Base-by-base conservation (phyloP, 2,888 invertebrate genomes). In the Drosophila mimica region DNA sequence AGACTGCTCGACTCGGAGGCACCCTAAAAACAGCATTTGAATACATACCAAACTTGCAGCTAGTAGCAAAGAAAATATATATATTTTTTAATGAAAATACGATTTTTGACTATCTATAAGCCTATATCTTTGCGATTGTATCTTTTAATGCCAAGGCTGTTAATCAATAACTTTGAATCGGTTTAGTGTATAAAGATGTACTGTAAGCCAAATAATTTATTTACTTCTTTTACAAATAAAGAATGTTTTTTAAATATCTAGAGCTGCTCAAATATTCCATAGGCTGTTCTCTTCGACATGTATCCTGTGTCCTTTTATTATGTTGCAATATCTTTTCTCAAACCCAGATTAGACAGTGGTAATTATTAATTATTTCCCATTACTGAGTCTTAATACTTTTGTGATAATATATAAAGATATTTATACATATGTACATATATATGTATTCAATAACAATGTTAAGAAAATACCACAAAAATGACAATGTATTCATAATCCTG, bases 321-420 rank as follows among this genome's bases (percentile, higher is more conserved):
- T 43, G n/a, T 11, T n/a, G 1, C 0, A 1, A 1, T 20, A 43
- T 3, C 20, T 20, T 20, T 9, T 4, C 2, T 4, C 4, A 40
- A n/a, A 40, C 13, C 34, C 34, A 34, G 34, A 13, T 36, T 36
- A 36, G 5, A 1, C 34, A 4, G 17, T 3, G 17, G 17, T 8
- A 4, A 7, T 0, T 3, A 6, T n/a, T n/a, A 3, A 20, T 43
- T 9, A 40, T 40, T 40, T 20, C 13, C 6, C 6, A 43, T 43
- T 6, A 6, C 20, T 13, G 7, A 43, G 20, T 6, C 20, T 13
- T 20, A 43, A 13, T 6, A 43, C 13, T 43, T n/a, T 20, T 43
- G 20, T 20, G 43, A 13, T 7, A 7, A 2, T 46, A 20, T 13
- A 4, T 3, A 13, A 20, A 20, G 6, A 46, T 20, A 7, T 13